Conservation (phyloP, 2,888 invertebrate species). For the Caenorhabditis japonica region DNA sequence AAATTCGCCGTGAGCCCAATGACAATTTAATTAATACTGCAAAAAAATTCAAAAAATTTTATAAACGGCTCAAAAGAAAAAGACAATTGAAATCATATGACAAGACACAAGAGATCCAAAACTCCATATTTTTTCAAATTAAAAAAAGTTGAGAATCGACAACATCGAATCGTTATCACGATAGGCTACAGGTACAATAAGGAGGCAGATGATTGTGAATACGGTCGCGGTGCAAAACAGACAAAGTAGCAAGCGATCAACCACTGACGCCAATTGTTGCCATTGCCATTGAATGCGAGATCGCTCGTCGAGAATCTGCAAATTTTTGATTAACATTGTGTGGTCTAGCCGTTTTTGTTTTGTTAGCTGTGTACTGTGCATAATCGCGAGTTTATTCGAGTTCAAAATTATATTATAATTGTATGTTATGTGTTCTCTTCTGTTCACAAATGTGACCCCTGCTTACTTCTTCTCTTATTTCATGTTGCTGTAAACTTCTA, state of each 20-base stretch:
- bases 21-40: no score
- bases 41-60: no score
- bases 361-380: no score
- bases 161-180: conserved; percentile 51
- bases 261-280: conserved; percentile 73
- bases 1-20: no score
- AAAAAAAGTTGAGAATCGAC: conserved; percentile 44
- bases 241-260: conserved; percentile 82
- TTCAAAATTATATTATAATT: no score
- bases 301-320: conserved; percentile 74
- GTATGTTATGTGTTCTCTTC: no score
- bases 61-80: no score
- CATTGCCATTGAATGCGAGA: conserved; percentile 75
- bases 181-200: conserved; percentile 78
- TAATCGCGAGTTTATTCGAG: conserved; percentile 1
- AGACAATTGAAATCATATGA: no score
- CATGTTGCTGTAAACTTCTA: conserved; percentile 75
- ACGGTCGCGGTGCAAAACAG: conserved; percentile 86
- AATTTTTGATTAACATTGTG: no score
- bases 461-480: conserved; percentile 74
- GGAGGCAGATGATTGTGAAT: conserved; percentile 86
- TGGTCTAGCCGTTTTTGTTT: no score
- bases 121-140: neutral
- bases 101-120: no score
- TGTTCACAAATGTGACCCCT: no score